phyloP scores from a whole-genome alignment of 2,797 vertebrate genomes.

The Danio kyathit region DNA sequence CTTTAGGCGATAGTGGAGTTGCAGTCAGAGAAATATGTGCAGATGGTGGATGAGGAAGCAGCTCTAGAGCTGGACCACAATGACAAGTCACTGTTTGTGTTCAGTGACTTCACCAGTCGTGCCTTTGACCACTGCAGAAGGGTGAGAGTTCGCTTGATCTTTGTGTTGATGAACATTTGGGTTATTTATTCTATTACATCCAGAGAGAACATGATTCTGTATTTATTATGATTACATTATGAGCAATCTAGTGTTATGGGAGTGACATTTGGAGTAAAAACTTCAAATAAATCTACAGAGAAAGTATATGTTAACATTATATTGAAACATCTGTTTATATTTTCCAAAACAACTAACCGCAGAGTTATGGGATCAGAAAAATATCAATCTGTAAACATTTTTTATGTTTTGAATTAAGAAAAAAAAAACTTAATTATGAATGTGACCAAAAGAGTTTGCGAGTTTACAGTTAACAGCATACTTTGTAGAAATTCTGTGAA shows the following conservation, averaged over 20 bases:
- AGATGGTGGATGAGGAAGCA: slow-evolving; percentile 83
- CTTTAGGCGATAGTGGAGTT: slow-evolving; percentile 90
- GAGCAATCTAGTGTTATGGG: no score
- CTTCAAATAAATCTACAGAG: no score
- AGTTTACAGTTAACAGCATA: no score
- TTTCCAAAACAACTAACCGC: no score
- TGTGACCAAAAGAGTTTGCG: no score
- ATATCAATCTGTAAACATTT: background rate
- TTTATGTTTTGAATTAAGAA: background rate
- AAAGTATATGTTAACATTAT: no score
- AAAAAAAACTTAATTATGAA: no score
- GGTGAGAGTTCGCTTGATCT: slow-evolving; percentile 73
- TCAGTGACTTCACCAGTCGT: slow-evolving; percentile 85
- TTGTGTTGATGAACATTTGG: background rate
- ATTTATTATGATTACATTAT: no score
- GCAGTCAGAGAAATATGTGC: slow-evolving; percentile 91
- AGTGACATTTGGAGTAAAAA: no score
- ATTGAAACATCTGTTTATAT: no score
- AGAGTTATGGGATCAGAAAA: no score
- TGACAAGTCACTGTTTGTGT: slow-evolving; percentile 94
- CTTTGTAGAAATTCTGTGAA: no score
- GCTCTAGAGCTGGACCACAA: slow-evolving; percentile 84
- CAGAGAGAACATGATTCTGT: background rate
- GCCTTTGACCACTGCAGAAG: slow-evolving; percentile 90
- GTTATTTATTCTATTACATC: background rate